Percentiles rank a stretch among this genome's conserved stretches.
phyloP scores from a whole-genome alignment of 2,797 vertebrate species.

The Gouania willdenowi region DNA sequence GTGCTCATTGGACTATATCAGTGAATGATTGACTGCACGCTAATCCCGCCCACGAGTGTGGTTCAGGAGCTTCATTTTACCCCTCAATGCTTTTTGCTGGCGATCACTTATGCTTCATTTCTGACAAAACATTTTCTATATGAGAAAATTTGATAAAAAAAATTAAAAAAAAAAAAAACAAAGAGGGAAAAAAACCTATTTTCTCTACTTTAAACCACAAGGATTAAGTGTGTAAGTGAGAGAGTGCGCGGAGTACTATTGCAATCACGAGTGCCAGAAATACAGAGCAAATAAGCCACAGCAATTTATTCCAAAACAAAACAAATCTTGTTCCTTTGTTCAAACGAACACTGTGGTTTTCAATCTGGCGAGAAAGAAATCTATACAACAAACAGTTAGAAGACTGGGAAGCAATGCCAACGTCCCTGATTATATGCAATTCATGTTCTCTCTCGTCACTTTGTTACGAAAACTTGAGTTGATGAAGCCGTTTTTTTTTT shows the following conservation, averaged over 20 bases:
- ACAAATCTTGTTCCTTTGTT: conserved; percentile 56
- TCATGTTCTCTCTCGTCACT: conserved; percentile 64
- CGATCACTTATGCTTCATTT: conserved; percentile 73
- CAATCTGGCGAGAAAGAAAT: conserved; percentile 38
- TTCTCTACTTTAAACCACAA: conserved; percentile 66
- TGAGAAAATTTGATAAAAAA: too few relatives aligned
- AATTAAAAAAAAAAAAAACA: too few relatives aligned
- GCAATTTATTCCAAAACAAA: conserved; percentile 59
- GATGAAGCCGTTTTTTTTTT: conserved; percentile 70
- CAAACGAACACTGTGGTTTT: conserved; percentile 45
- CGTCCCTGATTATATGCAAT: conserved; percentile 68
- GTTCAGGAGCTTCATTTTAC: conserved; percentile 69
- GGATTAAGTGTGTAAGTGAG: conserved; percentile 64
- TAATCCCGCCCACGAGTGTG: conserved; percentile 63
- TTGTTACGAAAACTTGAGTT: conserved; percentile 67
- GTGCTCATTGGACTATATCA: conserved; percentile 66
- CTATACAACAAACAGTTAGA: conserved; percentile 55
- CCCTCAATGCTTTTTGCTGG: conserved; percentile 54
- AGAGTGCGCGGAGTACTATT: conserved; percentile 35
- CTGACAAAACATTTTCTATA: conserved; percentile 62
- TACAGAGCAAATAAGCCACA: conserved; percentile 50
- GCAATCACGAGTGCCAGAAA: conserved; percentile 59
- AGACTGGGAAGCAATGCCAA: conserved; percentile 58
- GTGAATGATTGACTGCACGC: conserved; percentile 69
- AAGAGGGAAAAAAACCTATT: conserved; percentile 54